Base-by-base conservation (phyloP, 2,888 invertebrate genomes). In the Caenorhabditis drosophilae region DNA sequence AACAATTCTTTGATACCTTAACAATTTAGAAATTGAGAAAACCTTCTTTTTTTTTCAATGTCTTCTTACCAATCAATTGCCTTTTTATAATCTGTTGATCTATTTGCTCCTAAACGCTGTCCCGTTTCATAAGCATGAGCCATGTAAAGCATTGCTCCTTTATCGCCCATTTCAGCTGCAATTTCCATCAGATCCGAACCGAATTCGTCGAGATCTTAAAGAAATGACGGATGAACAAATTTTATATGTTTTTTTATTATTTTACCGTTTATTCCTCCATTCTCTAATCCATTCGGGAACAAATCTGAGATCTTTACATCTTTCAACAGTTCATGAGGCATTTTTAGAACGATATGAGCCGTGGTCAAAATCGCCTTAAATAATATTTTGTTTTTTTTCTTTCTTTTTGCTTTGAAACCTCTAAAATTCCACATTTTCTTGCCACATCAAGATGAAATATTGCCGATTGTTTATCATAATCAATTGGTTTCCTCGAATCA, bases 361-460 rank as follows among this genome's bases (percentile, higher is more conserved):
- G 87, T 75, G 15, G 86, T 86, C 26, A 86, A 69, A 15, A 87
- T 84, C 40, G 87, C 87, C 70, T n/a, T n/a, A n/a, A n/a, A n/a
- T n/a, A n/a, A n/a, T n/a, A n/a, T n/a, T n/a, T n/a, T n/a, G n/a
- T n/a, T n/a, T n/a, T n/a, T n/a, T n/a, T n/a, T n/a, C n/a, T n/a
- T n/a, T n/a, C n/a, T n/a, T n/a, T n/a, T n/a, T n/a, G n/a, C n/a
- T n/a, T n/a, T n/a, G n/a, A n/a, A n/a, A n/a, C n/a, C n/a, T 87
- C 87, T 66, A 87, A 73, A 27, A 86, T 84, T 2, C 87, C 87
- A 41, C 87, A 86, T 48, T 86, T 84, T 4, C 87, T 86, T 1
- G 88, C 87, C 58, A 85, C 84, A 66, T 85, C 84, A 77, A 88
- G 84, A 73, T 88, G 87, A 76, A 84, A 88, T 35, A 87, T 75